Base-by-base conservation (phyloP, 2,797 vertebrate genomes). In the Chloroceryle amazona region DNA sequence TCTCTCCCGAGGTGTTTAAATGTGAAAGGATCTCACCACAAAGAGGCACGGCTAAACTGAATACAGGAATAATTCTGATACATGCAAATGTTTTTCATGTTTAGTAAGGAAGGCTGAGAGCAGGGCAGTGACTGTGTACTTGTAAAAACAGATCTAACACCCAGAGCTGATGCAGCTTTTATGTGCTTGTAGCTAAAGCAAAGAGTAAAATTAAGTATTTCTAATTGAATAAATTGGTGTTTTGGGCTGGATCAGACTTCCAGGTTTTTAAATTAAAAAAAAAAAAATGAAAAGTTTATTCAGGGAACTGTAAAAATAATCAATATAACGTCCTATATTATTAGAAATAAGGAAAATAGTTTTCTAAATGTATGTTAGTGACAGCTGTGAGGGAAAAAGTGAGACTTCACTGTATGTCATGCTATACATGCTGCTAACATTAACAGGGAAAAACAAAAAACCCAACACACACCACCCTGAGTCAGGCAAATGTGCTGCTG, bases 401-500 rank as follows among this genome's bases (percentile, higher is more conserved):
- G 18, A 35, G 55, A 61, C 3, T 67, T 47, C 4, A 22, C 7
- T 3, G 1, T 13, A 35, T 3, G 35, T 19, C 23, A 22, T 17
- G 16, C 44, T 68, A 57, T 4, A 31, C 7, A 29, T 2, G 1
- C n/a, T 80, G 54, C 41, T 88, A 42, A 26, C 14, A 18, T 1
- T 25, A 11, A 13, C 13, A 9, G 3, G 37, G 55, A 11, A 37
- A 19, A 13, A 21, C 37, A 23, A 5, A 31, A 46, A 78, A 21
- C 9, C 10, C 41, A 29, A 15, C 4, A 3, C 1, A 4, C 44
- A 31, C 3, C 31, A 3, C 18, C 10, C 49, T 41, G 19, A n/a
- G 20, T 37, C 22, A 37, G 42, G 16, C 0, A 2, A 51, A 33
- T 2, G 4, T 2, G 3, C 31, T 16, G 14, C 13, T 73, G 42